phyloP scores from a whole-genome alignment of 2,888 invertebrate genomes.

The Eupithecia inturbata region DNA sequence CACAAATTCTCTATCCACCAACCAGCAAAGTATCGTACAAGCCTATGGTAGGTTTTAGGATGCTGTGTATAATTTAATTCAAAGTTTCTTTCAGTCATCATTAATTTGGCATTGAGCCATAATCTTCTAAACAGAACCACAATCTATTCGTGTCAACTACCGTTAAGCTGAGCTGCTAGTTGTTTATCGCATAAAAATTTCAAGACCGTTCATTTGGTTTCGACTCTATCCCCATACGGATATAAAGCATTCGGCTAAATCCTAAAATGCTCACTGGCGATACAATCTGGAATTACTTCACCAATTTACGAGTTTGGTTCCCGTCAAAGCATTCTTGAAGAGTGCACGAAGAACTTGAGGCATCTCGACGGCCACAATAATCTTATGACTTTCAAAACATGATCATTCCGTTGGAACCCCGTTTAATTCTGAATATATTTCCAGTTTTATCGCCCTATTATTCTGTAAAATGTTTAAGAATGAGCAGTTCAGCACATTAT shows the following conservation, averaged over 20 bases:
- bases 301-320: slow-evolving; percentile 73
- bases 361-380: slow-evolving; percentile 73
- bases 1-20: background rate
- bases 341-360: slow-evolving; percentile 58
- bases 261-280: slow-evolving; percentile 71
- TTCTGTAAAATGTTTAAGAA: slow-evolving; percentile 62
- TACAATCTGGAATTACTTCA: slow-evolving; percentile 71
- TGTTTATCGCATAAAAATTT: slow-evolving; percentile 44
- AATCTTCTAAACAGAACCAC: background rate
- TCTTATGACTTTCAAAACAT: slow-evolving; percentile 76
- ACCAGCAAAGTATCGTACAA: background rate
- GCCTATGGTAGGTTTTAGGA: background rate
- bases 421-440: slow-evolving; percentile 65
- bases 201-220: slow-evolving; percentile 49
- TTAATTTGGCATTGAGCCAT: slow-evolving; percentile 7
- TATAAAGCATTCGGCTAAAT: slow-evolving; percentile 62
- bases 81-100: background rate
- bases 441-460: slow-evolving; percentile 71
- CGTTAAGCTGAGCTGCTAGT: slow-evolving; percentile 30
- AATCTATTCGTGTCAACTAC: slow-evolving; percentile 31
- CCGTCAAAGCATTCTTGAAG: slow-evolving; percentile 68
- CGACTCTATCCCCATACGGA: slow-evolving; percentile 49
- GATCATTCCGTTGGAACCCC: slow-evolving; percentile 73
- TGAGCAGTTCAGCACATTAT: slow-evolving; percentile 52
- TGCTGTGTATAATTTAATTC: background rate